Evolutionary conservation across 2,888 invertebrate genomes (phyloP).

Genomic region (Diaperis boleti): DNA sequence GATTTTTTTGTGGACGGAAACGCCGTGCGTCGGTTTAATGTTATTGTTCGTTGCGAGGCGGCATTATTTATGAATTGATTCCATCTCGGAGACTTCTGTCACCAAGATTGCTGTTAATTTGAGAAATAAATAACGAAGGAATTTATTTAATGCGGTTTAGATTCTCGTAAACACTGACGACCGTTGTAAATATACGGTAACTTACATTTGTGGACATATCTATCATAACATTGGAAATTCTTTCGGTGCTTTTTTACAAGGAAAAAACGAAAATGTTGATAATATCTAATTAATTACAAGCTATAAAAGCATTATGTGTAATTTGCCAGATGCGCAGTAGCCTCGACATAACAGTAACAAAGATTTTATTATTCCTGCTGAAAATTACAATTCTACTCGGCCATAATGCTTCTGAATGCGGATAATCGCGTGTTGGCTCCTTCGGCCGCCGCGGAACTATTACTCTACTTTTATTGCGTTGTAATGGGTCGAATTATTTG

Average conservation of each 20-base stretch:
- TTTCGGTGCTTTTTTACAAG: constrained; percentile 44
- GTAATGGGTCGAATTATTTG: too few relatives aligned
- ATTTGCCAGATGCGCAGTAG: constrained; percentile 46
- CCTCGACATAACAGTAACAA: constrained; percentile 42
- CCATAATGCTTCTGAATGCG: constrained; percentile 4
- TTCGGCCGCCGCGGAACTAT: not conserved
- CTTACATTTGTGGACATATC: constrained; percentile 56
- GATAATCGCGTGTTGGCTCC: not conserved
- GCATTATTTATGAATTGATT: constrained; percentile 48
- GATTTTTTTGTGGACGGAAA: too few relatives aligned
- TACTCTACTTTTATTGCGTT: not conserved
- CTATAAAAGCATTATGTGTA: constrained; percentile 47
- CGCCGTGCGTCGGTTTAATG: constrained; percentile 7
- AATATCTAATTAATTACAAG: constrained; percentile 53
- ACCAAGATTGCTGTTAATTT: constrained; percentile 55
- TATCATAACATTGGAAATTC: constrained; percentile 54
- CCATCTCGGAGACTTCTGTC: constrained; percentile 46
- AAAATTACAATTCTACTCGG: constrained; percentile 28
- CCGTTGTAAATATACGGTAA: constrained; percentile 59
- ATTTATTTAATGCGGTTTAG: constrained; percentile 52
- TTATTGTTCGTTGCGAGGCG: constrained; percentile 34
- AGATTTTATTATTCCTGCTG: constrained; percentile 37
- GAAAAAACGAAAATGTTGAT: constrained; percentile 52
- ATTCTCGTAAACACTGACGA: constrained; percentile 57
- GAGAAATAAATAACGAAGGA: constrained; percentile 55